Percentiles rank a stretch among this genome's conserved stretches.
Conservation (phyloP, 2,113 vertebrate genomes). For the Ardeotis arabs region DNA sequence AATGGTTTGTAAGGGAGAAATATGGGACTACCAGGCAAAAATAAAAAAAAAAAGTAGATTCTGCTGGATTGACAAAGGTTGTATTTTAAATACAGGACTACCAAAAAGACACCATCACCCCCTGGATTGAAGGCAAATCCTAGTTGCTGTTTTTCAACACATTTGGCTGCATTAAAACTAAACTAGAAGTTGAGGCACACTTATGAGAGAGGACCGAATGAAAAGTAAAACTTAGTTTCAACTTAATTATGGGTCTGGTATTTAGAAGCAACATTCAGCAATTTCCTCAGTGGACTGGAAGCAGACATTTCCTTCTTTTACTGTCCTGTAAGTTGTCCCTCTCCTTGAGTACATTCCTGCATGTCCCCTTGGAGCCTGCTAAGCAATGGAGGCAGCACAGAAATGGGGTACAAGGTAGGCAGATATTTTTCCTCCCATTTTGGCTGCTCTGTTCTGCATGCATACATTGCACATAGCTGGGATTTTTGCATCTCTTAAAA, state of each 20-base stretch:
- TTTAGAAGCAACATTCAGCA: background rate
- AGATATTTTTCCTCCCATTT: background rate
- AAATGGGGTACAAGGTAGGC: background rate
- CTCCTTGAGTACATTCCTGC: background rate
- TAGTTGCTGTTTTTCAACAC: background rate
- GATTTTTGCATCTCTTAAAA: constrained; percentile 20
- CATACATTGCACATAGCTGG: background rate
- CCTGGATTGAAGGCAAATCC: background rate
- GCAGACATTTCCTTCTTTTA: background rate
- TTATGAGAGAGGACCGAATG: background rate
- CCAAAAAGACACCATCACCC: background rate
- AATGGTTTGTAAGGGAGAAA: background rate
- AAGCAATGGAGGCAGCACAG: background rate
- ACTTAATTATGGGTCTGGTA: background rate
- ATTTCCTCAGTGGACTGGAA: background rate
- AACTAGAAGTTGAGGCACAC: background rate
- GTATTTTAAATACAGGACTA: background rate
- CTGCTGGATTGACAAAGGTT: background rate
- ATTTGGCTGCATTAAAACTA: background rate
- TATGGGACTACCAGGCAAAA: background rate
- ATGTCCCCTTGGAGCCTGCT: background rate
- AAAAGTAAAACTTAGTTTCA: background rate
- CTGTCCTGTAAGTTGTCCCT: background rate
- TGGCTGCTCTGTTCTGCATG: background rate
- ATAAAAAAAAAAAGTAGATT: background rate